Evolutionary conservation across 2,888 invertebrate species (phyloP).

Genomic region (Syrista parreyssii): DNA sequence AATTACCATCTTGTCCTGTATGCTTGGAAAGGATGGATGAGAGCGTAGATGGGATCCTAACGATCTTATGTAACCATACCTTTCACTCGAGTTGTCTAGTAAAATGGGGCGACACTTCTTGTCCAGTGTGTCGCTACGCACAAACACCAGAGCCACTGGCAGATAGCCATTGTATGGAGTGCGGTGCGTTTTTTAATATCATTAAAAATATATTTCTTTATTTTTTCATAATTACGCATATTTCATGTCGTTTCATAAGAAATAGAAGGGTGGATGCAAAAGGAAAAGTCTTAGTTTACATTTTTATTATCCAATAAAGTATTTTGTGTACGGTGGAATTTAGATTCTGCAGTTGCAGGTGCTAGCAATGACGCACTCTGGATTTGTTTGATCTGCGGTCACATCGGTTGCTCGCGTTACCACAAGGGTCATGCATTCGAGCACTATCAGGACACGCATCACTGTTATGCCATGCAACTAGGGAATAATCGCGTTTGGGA

Average conservation of each 20-base stretch:
- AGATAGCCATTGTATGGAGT: constrained; percentile 78
- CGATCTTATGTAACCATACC: constrained; percentile 97
- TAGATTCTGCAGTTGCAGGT: constrained; percentile 43
- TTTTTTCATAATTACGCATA: too few relatives aligned
- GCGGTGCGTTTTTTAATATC: constrained; percentile 65
- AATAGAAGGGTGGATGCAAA: background rate
- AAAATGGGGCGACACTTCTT: constrained; percentile 97
- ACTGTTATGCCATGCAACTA: constrained; percentile 96
- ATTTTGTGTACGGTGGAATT: background rate
- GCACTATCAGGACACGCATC: constrained; percentile 94
- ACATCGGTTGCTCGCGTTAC: constrained; percentile 97
- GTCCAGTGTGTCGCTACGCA: constrained; percentile 95
- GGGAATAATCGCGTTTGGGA: constrained; percentile 99
- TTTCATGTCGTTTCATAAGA: too few relatives aligned
- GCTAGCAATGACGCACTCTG: constrained; percentile 85
- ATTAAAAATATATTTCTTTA: background rate
- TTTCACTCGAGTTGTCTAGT: constrained; percentile 96
- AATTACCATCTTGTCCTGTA: constrained; percentile 96
- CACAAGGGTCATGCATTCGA: constrained; percentile 93
- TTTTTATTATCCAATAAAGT: too few relatives aligned
- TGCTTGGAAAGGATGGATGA: constrained; percentile 99
- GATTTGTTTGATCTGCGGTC: constrained; percentile 99
- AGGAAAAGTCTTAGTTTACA: background rate
- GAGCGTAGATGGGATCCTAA: constrained; percentile 96
- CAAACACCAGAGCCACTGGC: constrained; percentile 85